phyloP scores from a whole-genome alignment of 2,113 vertebrate genomes.

The Osmerus eperlanus region DNA sequence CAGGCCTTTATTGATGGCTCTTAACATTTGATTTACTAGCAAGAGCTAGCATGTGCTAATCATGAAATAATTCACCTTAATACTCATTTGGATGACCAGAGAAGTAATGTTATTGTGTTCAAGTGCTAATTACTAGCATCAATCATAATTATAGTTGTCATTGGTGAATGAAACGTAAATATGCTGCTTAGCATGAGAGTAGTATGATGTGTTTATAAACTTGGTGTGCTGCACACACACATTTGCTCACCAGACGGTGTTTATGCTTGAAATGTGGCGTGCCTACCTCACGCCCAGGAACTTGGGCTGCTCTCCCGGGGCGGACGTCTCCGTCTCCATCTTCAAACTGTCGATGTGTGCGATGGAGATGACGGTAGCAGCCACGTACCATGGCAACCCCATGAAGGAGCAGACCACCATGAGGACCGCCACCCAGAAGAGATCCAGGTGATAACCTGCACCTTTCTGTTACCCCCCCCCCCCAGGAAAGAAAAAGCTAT shows the following conservation, averaged over 20 bases:
- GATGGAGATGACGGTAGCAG: slow-evolving; percentile 96
- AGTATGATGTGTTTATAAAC: too few species aligned
- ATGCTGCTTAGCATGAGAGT: background rate
- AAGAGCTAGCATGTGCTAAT: background rate
- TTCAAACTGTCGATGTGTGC: slow-evolving; percentile 98
- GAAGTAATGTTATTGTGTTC: too few species aligned
- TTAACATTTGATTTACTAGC: background rate
- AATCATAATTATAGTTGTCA: background rate
- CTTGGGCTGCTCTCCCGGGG: slow-evolving; percentile 95
- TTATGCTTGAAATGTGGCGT: background rate
- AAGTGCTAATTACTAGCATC: too few species aligned
- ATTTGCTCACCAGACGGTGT: background rate
- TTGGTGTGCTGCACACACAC: too few species aligned
- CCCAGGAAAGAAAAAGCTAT: slow-evolving; percentile 14
- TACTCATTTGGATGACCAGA: too few species aligned
- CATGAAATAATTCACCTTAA: too few species aligned
- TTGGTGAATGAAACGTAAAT: background rate
- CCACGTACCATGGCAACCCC: slow-evolving; percentile 97
- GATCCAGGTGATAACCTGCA: slow-evolving; percentile 94
- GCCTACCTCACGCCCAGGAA: slow-evolving; percentile 94
- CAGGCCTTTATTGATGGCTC: background rate
- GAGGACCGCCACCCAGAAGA: slow-evolving; percentile 92
- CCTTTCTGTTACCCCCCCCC: slow-evolving; percentile 82
- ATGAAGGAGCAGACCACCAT: slow-evolving; percentile 93
- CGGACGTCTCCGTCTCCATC: slow-evolving; percentile 98